A percentile compares a stretch with the other conserved stretches of the same genome.
These are phyloP conservation scores for Tilapia sparmanii DNA, from an alignment of 2,113 vertebrate genomes.

Conservation along the genomic window DNA sequence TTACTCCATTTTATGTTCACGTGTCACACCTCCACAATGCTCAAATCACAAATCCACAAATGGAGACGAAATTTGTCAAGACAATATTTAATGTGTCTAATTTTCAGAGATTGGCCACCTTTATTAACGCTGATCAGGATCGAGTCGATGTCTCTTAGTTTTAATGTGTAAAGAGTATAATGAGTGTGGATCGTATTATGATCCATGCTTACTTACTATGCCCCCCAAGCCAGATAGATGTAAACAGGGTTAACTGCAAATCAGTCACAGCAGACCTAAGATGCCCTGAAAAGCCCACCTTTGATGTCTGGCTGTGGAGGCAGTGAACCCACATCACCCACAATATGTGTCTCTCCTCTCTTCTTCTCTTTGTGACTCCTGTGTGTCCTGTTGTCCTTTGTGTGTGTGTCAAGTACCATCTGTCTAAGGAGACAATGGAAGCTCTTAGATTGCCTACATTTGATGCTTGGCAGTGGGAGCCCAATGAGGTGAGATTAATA, in stretches of 20 bases:
- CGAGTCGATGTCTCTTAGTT: neutral
- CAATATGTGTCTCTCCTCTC: neutral
- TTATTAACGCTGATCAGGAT: neutral
- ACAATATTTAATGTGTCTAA: neutral
- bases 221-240: constrained; percentile 20
- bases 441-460: constrained; percentile 87
- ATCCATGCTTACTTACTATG: neutral
- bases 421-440: constrained; percentile 89
- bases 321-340: constrained; percentile 1
- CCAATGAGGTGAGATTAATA: constrained; percentile 82
- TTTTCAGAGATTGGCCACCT: neutral
- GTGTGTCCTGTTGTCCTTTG: neutral
- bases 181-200: neutral
- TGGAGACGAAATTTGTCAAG: neutral
- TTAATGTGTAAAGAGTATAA: neutral
- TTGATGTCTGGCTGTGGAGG: constrained; percentile 66
- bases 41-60: neutral
- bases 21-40: neutral
- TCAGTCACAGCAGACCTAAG: constrained; percentile 63
- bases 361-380: neutral
- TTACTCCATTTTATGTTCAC: neutral
- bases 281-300: constrained; percentile 61
- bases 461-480: constrained; percentile 94
- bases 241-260: constrained; percentile 46
- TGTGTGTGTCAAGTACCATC: constrained; percentile 76